Evolutionary conservation across 2,888 invertebrate genomes (phyloP), one percentile per base, ranked within the genome.

Genomic region (Celastrina argiolus): DNA sequence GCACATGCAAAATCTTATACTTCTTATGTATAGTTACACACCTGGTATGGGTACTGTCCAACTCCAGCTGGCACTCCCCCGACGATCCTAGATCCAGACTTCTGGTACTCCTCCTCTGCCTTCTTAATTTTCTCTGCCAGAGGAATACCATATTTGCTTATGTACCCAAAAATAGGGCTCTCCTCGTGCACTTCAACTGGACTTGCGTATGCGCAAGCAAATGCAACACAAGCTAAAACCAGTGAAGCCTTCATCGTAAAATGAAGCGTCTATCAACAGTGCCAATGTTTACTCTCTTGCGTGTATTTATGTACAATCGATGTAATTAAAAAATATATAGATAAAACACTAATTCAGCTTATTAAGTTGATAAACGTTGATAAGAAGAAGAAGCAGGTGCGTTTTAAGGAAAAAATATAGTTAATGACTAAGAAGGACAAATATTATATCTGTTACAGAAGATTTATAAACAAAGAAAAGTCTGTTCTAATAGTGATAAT

Each of bases 1-100:
- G 39, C 16, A 18, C 16, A 45, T 45, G 3, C 18, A 16, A 45
- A 18, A 8, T 45, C 8, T 16, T 4, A 45, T 45, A 4, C 16
- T 45, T 45, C 0, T 2, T 2, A 45, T 18, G 45, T 18, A 16
- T 28, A 68, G 22, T n/a, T n/a, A 42, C 67, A 16, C 16, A 84
- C 84, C 79, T 84, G 84, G 69, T 77, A 81, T 4, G 82, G 81
- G 68, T 75, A 76, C 68, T 79, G 77, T 56, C 78, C 81, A 2
- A 63, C 12, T 4, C 26, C 66, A n/a, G 84, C 77, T 0, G 77
- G 74, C 1, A 65, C 61, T 4, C 85, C 85, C 22, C 84, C 84
- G 8, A 79, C 75, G 34, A 85, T 84, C 65, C 82, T 82, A 8
- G 74, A 67, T n/a, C 64, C 67, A 22, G 64, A 72, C 14, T 64